Percentiles rank a stretch among this genome's conserved stretches.
Evolutionary conservation across 1,140 invertebrate species (phyloP).

Genomic region (Pseudomyrmex flavicornis): DNA sequence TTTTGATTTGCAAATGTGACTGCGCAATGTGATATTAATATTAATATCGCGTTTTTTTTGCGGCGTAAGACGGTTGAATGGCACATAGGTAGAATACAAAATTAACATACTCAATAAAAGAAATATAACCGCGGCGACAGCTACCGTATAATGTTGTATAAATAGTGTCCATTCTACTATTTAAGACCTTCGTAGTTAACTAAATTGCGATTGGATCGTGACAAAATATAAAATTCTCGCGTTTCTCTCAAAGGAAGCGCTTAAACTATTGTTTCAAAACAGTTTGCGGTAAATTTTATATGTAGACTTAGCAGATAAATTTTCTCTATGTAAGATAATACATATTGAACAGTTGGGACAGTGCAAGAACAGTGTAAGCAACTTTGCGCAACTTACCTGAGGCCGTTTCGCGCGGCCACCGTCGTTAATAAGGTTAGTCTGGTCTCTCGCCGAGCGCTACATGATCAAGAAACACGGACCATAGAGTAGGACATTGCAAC

Average conservation of each 20-base stretch:
- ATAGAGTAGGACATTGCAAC: slow-evolving; percentile 75
- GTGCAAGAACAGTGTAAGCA: slow-evolving; percentile 30
- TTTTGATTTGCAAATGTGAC: slow-evolving; percentile 22
- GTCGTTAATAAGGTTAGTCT: slow-evolving; percentile 73
- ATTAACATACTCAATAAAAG: slow-evolving; percentile 26
- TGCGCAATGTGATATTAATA: slow-evolving; percentile 7
- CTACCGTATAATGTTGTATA: slow-evolving; percentile 3
- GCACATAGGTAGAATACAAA: not conserved
- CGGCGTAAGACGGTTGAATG: not conserved
- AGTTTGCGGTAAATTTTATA: slow-evolving; percentile 22
- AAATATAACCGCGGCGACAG: slow-evolving; percentile 19
- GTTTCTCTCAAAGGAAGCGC: not conserved
- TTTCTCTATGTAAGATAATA: slow-evolving; percentile 55
- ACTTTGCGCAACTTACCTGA: slow-evolving; percentile 71
- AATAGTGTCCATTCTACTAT: slow-evolving; percentile 9
- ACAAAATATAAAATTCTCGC: slow-evolving; percentile 5
- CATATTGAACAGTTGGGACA: slow-evolving; percentile 17
- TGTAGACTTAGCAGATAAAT: slow-evolving; percentile 20
- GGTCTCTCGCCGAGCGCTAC: slow-evolving; percentile 55
- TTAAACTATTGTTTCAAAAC: slow-evolving; percentile 11
- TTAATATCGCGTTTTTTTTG: slow-evolving; percentile 7
- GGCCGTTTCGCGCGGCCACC: slow-evolving; percentile 66
- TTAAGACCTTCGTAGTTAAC: not conserved
- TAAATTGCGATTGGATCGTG: not conserved
- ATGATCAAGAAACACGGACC: slow-evolving; percentile 72